Base-by-base conservation (phyloP, 2,113 vertebrate genomes). In the Stercorarius parasiticus region DNA sequence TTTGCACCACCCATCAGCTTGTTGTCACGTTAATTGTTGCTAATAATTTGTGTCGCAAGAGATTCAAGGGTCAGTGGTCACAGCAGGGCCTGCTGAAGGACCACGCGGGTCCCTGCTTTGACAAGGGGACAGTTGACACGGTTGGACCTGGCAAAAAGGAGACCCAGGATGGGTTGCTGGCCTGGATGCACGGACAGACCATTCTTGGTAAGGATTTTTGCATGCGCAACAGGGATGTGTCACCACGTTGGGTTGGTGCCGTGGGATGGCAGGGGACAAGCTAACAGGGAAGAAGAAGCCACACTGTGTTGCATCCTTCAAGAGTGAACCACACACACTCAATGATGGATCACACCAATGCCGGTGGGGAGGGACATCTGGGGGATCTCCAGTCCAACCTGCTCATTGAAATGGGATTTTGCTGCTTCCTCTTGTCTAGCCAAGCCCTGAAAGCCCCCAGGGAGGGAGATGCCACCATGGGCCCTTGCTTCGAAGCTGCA, bases 91-190 rank as follows among this genome's bases (percentile, higher is more conserved):
- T 74, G 78, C 82, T 73, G 78, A 52, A 55, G 77, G 82, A 45
- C 15, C 52, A 2, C 0, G 3, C 27, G 15, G n/a, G 27, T 8
- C 66, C 61, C 42, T 62, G 71, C 67, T 64, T 30, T 26, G 72
- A 6, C 17, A 7, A 56, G 26, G 26, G 21, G 45, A 58, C 30
- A n/a, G 20, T 1, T 80, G 47, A 5, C 23, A 11, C 0, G 6
- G 29, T 13, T 38, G 55, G 62, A 4, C 29, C 49, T 64, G 36
- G 6, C 16, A 38, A 76, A 52, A 40, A 23, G 55, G 29, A 70
- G 27, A 62, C 8, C 8, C 10, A 10, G 55, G 42, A 11, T 56
- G 42, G 10, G 11, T 22, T 56, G 11, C 16, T 72, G 82, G 18
- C 49, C 27, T 50, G 45, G 19, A 16, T 32, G 6, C 32, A 27